Base-by-base conservation (phyloP, 2,888 invertebrate species). In the Andrena hattorfiana region DNA sequence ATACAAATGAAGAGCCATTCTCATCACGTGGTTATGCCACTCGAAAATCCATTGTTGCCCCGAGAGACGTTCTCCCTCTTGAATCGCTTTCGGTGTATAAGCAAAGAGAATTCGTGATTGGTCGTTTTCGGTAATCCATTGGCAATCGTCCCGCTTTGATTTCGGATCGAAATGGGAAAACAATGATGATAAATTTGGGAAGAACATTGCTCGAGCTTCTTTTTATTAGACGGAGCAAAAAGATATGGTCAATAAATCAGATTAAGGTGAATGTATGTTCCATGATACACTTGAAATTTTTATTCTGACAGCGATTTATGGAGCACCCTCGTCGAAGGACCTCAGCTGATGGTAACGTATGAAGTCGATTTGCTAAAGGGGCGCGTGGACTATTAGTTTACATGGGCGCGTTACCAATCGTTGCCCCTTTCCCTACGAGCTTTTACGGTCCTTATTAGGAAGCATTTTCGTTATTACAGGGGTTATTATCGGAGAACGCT, bases 351-450 rank as follows among this genome's bases (percentile, higher is more conserved):
- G 56, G 68, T 2, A 49, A 48, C 42, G 2, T 76, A 56, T 23
- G 49, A 84, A 75, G 70, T 10, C 69, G 73, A 77, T 79, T 73
- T 74, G 59, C 67, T 10, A 69, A 85, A 83, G 68, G 67, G 59
- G 85, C 28, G 82, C 60, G 76, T 79, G 73, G 49, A 32, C 28
- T 73, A 80, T 71, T 70, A 68, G 48, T 51, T 70, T 51, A 66
- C 70, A 35, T 64, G 30, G 68, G 83, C 16, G 79, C 35, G 82
- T 72, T 49, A n/a, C 28, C 26, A 66, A 68, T 35, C 51, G 35
- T 20, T 71, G 6, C 10, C 6, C 28, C 16, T n/a, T 16, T 13
- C 10, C 30, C 7, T 48, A 2, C 30, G 35, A 28, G 6, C 62
- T 28, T 59, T 30, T 42, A 77, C n/a, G 26, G 48, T 5, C 63